Percentiles rank a stretch among this genome's conserved stretches.
Conservation (phyloP, 2,113 vertebrate species). For the Heloderma charlesbogerti region DNA sequence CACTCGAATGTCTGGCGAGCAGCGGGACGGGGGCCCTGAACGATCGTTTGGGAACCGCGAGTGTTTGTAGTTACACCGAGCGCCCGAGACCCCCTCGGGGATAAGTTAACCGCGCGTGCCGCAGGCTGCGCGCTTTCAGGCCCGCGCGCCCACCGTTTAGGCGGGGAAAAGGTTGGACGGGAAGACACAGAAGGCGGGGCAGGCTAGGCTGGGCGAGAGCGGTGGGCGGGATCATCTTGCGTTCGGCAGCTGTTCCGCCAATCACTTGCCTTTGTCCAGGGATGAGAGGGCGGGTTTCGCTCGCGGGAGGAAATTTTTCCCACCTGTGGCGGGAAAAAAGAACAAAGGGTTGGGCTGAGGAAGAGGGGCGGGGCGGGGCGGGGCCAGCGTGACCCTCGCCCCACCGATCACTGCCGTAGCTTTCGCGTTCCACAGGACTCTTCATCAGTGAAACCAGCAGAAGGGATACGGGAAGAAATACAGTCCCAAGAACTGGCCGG, state of each 20-base stretch:
- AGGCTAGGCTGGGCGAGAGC: background rate
- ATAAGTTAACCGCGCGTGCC: background rate
- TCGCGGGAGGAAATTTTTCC: background rate
- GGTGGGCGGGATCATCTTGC: background rate
- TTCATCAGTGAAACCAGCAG: too few relatives aligned
- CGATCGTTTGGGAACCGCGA: background rate
- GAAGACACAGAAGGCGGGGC: background rate
- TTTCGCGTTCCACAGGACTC: background rate
- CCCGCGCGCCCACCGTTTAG: too few relatives aligned
- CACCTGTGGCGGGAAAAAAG: background rate
- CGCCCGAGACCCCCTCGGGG: background rate
- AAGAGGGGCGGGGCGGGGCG: background rate
- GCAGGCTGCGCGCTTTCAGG: background rate
- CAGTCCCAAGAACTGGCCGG: too few relatives aligned
- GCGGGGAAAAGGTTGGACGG: background rate
- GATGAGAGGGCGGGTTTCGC: background rate
- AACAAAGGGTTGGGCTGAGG: background rate
- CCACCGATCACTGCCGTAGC: background rate
- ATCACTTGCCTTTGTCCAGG: background rate
- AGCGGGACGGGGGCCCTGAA: background rate
- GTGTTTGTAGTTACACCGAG: background rate
- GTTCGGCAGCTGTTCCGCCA: background rate
- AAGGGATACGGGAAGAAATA: too few relatives aligned
- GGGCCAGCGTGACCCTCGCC: background rate
- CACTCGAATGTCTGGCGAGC: background rate